Percentiles rank a stretch among this genome's conserved stretches.
phyloP scores from a whole-genome alignment of 2,113 vertebrate genomes.

The Embiotoca jacksoni region DNA sequence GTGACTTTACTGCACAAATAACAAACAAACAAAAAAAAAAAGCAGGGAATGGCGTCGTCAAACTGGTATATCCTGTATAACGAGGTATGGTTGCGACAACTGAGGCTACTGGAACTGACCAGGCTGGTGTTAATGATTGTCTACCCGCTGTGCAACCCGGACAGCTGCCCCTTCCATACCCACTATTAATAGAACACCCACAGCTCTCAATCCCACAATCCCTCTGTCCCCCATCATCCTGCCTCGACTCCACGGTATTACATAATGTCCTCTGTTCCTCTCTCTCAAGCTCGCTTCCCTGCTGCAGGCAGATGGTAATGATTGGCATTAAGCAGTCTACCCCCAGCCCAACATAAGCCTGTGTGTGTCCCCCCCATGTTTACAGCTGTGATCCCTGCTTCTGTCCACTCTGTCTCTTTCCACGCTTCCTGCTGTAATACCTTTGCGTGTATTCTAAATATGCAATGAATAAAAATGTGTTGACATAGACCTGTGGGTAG shows the following conservation, averaged over 20 bases:
- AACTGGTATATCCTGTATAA: slow-evolving; percentile 23
- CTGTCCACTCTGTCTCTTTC: not conserved
- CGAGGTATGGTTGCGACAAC: slow-evolving; percentile 19
- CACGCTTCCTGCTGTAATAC: not conserved
- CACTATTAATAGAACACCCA: slow-evolving; percentile 65
- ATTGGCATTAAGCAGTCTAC: slow-evolving; percentile 35
- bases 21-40: not conserved
- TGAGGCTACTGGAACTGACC: slow-evolving; percentile 23
- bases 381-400: slow-evolving; percentile 5
- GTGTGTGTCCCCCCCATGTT: not conserved
- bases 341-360: not conserved
- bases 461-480: not conserved
- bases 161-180: slow-evolving; percentile 45
- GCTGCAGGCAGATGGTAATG: slow-evolving; percentile 32
- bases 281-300: slow-evolving; percentile 27
- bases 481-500: not conserved
- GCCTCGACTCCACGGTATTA: slow-evolving; percentile 53
- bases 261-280: slow-evolving; percentile 43
- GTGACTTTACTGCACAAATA: not conserved
- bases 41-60: not conserved
- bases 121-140: slow-evolving; percentile 24
- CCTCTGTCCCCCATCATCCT: slow-evolving; percentile 29
- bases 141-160: slow-evolving; percentile 12
- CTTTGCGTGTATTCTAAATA: slow-evolving; percentile 1
- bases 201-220: slow-evolving; percentile 37